Evolutionary conservation across 2,113 vertebrate genomes (phyloP).

Genomic region (Oostethus manadensis): DNA sequence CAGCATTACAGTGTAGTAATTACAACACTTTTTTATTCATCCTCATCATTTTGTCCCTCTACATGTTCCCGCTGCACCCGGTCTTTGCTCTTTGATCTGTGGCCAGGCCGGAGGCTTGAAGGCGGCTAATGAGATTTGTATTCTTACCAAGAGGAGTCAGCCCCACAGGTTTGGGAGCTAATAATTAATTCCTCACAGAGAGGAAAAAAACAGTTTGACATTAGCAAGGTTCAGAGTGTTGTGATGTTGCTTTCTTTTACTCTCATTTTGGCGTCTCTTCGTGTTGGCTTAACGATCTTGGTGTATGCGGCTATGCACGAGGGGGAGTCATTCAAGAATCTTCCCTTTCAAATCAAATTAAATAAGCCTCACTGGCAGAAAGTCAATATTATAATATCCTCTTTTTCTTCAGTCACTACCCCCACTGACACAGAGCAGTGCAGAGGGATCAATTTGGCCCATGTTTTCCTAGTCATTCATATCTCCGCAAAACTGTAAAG

Average conservation of each 20-base stretch:
- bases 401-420: background rate
- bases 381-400: background rate
- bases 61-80: slow-evolving; percentile 8
- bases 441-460: slow-evolving; percentile 7
- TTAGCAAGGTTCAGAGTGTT: background rate
- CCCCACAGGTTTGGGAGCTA: slow-evolving; percentile 17
- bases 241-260: background rate
- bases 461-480: slow-evolving; percentile 25
- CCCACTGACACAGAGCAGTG: background rate
- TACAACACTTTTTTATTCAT: background rate
- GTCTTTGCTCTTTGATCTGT: background rate
- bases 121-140: slow-evolving; percentile 7
- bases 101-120: background rate
- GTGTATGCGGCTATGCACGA: background rate
- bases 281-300: background rate
- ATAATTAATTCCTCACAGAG: background rate
- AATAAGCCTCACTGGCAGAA: background rate
- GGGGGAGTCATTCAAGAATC: background rate
- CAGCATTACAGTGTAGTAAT: too few species aligned
- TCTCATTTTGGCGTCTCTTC: background rate
- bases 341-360: background rate
- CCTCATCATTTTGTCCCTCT: background rate
- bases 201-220: too few species aligned
- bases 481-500: slow-evolving; percentile 10
- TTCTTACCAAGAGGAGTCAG: slow-evolving; percentile 1